These are phyloP conservation scores for Agrenia bidenticulata DNA, from an alignment of 2,888 invertebrate genomes.

Conservation along the genomic window DNA sequence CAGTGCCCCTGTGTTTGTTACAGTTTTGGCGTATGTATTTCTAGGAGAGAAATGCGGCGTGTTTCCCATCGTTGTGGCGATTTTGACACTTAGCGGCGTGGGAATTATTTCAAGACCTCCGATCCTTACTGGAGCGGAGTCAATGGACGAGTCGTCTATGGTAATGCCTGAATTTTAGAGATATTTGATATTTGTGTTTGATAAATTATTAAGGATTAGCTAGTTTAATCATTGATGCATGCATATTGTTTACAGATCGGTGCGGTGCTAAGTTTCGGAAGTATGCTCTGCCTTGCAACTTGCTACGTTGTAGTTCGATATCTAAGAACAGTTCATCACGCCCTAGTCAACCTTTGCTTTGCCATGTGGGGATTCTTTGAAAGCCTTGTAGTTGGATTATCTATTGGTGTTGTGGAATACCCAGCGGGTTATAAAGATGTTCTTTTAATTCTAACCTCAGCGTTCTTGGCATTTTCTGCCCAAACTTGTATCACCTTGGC, in stretches of 20 bases:
- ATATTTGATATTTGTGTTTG: not conserved
- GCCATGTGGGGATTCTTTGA: constrained; percentile 32
- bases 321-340: constrained; percentile 37
- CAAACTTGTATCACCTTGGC: constrained; percentile 39
- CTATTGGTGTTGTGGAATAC: constrained; percentile 20
- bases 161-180: constrained; percentile 18
- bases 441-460: constrained; percentile 22
- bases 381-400: constrained; percentile 22
- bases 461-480: constrained; percentile 34
- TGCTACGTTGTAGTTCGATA: constrained; percentile 32
- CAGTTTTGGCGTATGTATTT: constrained; percentile 29
- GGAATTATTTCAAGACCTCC: constrained; percentile 36
- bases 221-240: constrained; percentile 1
- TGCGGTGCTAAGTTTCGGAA: constrained; percentile 26
- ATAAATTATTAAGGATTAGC: not conserved
- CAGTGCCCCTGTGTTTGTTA: constrained; percentile 36
- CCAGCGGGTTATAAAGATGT: constrained; percentile 21
- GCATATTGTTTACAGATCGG: constrained; percentile 28
- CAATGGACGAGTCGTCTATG: constrained; percentile 22
- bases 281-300: constrained; percentile 36
- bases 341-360: constrained; percentile 30
- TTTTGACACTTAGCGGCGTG: constrained; percentile 31
- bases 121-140: constrained; percentile 28
- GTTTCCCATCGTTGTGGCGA: constrained; percentile 22
- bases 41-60: constrained; percentile 29